Evolutionary conservation across 1,140 invertebrate species (phyloP).

Genomic region (Laupala kohalensis): DNA sequence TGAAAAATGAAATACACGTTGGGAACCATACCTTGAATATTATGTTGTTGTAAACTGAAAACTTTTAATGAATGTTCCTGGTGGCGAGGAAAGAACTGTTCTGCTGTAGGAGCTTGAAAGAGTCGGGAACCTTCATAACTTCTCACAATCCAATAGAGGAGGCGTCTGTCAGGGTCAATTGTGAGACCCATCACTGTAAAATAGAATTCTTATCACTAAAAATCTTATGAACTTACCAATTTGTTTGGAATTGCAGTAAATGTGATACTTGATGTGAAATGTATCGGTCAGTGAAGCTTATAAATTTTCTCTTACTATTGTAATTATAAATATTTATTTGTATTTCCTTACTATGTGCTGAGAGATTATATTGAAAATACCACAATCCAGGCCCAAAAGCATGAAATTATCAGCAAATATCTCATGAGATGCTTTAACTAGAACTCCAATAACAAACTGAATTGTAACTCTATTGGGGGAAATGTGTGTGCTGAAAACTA

Average conservation of each 20-base stretch:
- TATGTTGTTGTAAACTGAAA: conserved; percentile 12
- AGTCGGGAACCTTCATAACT: conserved; percentile 60
- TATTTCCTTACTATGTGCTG: too few relatives aligned
- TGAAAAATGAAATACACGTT: too few relatives aligned
- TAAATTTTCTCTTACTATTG: too few relatives aligned
- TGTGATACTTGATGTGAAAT: too few relatives aligned
- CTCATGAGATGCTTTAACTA: too few relatives aligned
- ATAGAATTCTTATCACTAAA: not conserved
- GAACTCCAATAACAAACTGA: too few relatives aligned
- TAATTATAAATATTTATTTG: not conserved
- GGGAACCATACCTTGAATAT: conserved; percentile 16
- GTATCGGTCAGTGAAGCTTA: too few relatives aligned
- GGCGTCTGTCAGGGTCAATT: conserved; percentile 55
- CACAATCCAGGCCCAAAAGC: too few relatives aligned
- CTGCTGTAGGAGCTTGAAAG: conserved; percentile 47
- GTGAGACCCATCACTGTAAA: conserved; percentile 64
- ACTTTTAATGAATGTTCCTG: not conserved
- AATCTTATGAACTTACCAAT: not conserved
- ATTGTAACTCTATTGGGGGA: too few relatives aligned
- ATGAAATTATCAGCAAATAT: too few relatives aligned
- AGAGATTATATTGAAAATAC: too few relatives aligned
- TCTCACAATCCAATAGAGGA: conserved; percentile 66
- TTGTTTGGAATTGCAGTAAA: not conserved
- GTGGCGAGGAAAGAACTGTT: not conserved
- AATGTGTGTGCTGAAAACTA: too few relatives aligned